Percentiles rank a stretch among this genome's conserved stretches.
Conservation (phyloP, 2,888 invertebrate genomes). For the Tetranychus piercei region DNA sequence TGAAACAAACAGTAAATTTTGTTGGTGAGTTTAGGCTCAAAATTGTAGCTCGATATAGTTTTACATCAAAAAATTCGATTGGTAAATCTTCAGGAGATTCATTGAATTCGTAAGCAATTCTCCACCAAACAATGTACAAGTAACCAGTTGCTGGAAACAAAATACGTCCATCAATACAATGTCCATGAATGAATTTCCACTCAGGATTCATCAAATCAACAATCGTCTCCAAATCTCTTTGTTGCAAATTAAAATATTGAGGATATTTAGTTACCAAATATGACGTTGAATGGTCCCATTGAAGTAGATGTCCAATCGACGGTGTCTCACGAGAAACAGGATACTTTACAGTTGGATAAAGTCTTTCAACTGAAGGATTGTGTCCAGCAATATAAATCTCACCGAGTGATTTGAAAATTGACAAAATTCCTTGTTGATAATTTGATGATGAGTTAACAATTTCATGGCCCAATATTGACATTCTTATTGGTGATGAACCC, state of each 20-base stretch:
- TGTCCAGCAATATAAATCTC: constrained; percentile 62
- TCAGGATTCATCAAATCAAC: constrained; percentile 38
- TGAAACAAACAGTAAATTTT: constrained; percentile 31
- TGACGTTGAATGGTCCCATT: constrained; percentile 76
- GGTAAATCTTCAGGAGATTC: constrained; percentile 25
- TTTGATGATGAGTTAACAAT: neutral
- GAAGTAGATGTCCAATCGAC: constrained; percentile 61
- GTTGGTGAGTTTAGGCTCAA: constrained; percentile 38
- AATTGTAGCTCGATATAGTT: constrained; percentile 38
- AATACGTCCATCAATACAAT: constrained; percentile 38
- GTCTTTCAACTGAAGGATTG: constrained; percentile 49
- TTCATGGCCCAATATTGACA: neutral
- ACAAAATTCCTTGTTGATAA: neutral
- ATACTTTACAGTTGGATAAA: constrained; percentile 55
- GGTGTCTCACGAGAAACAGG: constrained; percentile 83
- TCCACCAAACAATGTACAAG: constrained; percentile 54
- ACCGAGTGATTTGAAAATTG: constrained; percentile 54
- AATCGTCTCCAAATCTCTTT: constrained; percentile 2
- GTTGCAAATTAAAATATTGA: constrained; percentile 13
- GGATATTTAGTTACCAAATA: constrained; percentile 63
- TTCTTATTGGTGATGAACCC: neutral
- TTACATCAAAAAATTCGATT: constrained; percentile 36
- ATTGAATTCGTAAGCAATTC: constrained; percentile 37
- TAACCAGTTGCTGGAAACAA: constrained; percentile 39
- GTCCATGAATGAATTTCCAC: constrained; percentile 49